Base-by-base conservation (phyloP, 2,113 vertebrate genomes). In the Melanerpes formicivorus region DNA sequence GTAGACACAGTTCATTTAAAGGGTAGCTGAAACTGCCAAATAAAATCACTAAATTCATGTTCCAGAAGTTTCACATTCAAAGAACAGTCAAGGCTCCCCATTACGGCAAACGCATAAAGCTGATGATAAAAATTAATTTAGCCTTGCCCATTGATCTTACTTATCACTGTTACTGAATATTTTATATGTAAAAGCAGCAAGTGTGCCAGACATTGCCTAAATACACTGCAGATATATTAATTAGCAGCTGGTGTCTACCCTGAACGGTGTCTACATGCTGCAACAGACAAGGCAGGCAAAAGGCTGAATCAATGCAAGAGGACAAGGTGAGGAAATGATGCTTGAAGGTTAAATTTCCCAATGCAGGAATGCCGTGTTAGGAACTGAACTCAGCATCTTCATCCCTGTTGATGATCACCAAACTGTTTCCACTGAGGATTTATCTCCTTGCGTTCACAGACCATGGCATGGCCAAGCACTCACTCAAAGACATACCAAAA, bases 391-490 rank as follows among this genome's bases (percentile, higher is more conserved):
- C 12, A 5, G 64, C 60, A 32, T 10, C n/a, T 29, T 16, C 17
- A 4, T 19, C 32, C 63, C 11, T 46, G 1, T 0, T 12, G 63
- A n/a, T 3, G 29, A 17, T 7, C 7, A 14, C 59, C 55, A 1
- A 37, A 16, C 22, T 19, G 30, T 18, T 62, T 10, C 8, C 74
- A 3, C 34, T 1, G 32, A 11, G 29, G 71, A 10, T 34, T 54
- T 25, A 2, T 18, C 18, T 59, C 63, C 34, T 11, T 0, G 15
- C 13, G 0, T 5, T 6, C 10, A 2, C 1, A 26, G 73, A 11
- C 11, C 0, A 1, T 6, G 0, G 6, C 1, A 5, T 0, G 7
- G 30, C 69, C 9, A 13, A 81, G 90, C 40, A 1, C 46, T 30
- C 6, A 0, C 44, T 21, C 40, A 1, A 1, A 58, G 22, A 4